Conservation (phyloP, 2,888 invertebrate genomes). For the Stenurella melanura region DNA sequence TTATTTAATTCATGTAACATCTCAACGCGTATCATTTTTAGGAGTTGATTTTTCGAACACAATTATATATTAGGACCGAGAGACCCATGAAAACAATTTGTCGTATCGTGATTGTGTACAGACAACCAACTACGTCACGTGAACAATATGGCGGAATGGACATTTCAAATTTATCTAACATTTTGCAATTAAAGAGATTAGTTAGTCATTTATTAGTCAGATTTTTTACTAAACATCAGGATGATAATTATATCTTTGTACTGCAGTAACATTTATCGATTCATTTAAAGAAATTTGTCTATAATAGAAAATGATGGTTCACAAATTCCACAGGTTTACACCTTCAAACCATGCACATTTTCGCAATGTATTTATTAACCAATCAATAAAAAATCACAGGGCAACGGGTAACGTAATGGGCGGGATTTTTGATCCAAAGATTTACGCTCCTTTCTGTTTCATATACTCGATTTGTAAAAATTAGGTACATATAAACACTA, state of each 20-base stretch:
- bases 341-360: not conserved
- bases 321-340: slow-evolving; percentile 4
- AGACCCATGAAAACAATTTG: slow-evolving; percentile 8
- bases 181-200: not conserved
- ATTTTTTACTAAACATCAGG: not conserved
- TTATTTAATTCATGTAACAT: not conserved
- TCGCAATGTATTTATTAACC: no score
- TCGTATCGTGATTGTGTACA: slow-evolving; percentile 9
- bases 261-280: not conserved
- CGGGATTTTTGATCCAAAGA: no score
- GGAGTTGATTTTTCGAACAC: not conserved
- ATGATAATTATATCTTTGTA: not conserved
- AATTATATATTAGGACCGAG: not conserved
- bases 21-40: not conserved
- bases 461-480: no score
- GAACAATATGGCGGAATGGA: slow-evolving; percentile 54
- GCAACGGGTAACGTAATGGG: no score
- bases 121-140: slow-evolving; percentile 46
- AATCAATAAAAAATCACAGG: no score
- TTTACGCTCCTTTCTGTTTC: no score
- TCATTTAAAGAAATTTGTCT: not conserved
- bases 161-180: slow-evolving; percentile 2
- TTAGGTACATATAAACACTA: no score
- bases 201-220: not conserved
- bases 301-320: not conserved